These are phyloP conservation scores for Nothoprocta perdicaria DNA, from an alignment of 2,113 vertebrate genomes.

Conservation along the genomic window DNA sequence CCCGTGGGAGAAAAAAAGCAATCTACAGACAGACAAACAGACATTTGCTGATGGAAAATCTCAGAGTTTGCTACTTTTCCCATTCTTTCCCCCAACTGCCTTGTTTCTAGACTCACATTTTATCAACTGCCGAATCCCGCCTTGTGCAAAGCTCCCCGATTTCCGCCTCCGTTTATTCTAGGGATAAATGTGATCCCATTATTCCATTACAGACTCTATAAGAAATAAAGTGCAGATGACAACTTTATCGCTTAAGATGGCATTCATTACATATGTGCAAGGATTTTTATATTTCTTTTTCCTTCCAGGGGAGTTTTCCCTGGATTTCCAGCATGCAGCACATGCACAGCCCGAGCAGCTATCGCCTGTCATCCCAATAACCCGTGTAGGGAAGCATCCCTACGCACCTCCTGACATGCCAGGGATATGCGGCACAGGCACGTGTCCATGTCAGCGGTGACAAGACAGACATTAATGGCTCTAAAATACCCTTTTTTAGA, in stretches of 20 bases:
- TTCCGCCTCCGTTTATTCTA: constrained; percentile 34
- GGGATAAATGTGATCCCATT: constrained; percentile 8
- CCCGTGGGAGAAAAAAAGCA: constrained; percentile 5
- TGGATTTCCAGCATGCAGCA: constrained; percentile 43
- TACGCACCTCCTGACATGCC: constrained; percentile 59
- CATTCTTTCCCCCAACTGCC: background rate
- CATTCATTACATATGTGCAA: background rate
- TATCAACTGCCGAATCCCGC: constrained; percentile 26
- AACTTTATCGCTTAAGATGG: constrained; percentile 24
- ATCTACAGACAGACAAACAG: background rate
- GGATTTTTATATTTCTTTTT: background rate
- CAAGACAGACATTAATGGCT: constrained; percentile 67
- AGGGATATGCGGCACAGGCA: constrained; percentile 48
- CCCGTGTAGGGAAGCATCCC: constrained; percentile 68
- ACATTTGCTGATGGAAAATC: background rate
- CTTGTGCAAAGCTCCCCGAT: constrained; percentile 30
- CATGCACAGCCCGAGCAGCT: constrained; percentile 14
- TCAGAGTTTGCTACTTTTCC: background rate
- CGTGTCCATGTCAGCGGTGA: constrained; percentile 56
- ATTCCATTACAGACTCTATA: constrained; percentile 40
- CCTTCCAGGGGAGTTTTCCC: constrained; percentile 12
- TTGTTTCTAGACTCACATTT: constrained; percentile 39
- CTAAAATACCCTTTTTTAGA: constrained; percentile 51
- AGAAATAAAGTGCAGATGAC: constrained; percentile 15
- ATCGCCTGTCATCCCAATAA: constrained; percentile 70